Base-by-base conservation (phyloP, 2,113 vertebrate genomes). In the Brevimyrus niger region DNA sequence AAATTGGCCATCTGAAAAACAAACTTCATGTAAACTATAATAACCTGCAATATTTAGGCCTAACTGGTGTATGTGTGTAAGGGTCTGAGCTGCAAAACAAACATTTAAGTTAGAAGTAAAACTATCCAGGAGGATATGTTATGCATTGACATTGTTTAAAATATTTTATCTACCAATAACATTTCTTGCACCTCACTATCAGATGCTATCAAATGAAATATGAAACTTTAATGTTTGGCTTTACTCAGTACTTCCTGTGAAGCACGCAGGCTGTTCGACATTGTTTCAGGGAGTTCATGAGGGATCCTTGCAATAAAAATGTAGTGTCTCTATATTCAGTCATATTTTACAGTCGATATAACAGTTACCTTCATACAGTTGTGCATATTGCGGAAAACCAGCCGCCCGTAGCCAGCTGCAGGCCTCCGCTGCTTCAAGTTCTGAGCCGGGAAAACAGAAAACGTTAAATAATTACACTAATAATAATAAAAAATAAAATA, bases 1-100 rank as follows among this genome's bases (percentile, higher is more conserved):
- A 93, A 96, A 97, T 51, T 48, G 93, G 0, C 93, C 95, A 38
- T 94, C 93, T 97, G 89, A 46, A 87, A 73, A 4, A 47, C 38
- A 84, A 84, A 84, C 47, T 42, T 42, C 73, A 47, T 31, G 61
- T 31, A 10, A 69, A 31, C n/a, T 65, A 84, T n/a, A 11, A 46
- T 47, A 84, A 47, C 38, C 3, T 83, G 44, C 38, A 47, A 76
- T 47, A 83, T n/a, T 83, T 83, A 82, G 5, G 38, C 3, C 11
- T 80, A n/a, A 44, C 5, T 44, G 35, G 5, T 23, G 35, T 17
- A 76, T 35, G n/a, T 15, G 11, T 80, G 17, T 35, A 80, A 38
- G 17, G 1, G 9, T 38, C 15, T 80, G 58, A 27, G 61, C 61
- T 31, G 61, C 27, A 35, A 73, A 73, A 35, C 9, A 69, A 69